Evolutionary conservation across 2,113 vertebrate genomes (phyloP).

Genomic region (Poicephalus meyeri): DNA sequence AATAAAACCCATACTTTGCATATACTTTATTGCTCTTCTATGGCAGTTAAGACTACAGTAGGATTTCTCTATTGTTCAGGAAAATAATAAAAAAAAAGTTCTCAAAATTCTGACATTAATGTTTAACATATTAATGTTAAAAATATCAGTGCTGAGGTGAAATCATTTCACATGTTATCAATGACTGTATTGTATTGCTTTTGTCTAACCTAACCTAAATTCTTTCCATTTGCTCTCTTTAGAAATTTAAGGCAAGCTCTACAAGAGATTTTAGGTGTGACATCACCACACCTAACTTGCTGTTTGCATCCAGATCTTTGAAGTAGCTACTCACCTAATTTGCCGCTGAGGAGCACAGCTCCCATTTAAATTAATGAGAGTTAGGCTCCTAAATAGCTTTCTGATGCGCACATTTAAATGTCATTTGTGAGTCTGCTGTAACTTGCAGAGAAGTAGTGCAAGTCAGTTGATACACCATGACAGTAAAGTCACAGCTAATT

Average conservation of each 20-base stretch:
- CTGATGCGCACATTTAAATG: neutral
- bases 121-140: neutral
- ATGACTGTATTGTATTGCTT: neutral
- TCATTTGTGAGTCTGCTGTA: neutral
- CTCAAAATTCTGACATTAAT: neutral
- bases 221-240: neutral
- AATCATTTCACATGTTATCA: neutral
- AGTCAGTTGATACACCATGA: rapidly evolving
- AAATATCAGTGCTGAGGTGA: neutral
- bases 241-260: neutral
- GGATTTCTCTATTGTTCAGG: neutral
- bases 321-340: neutral
- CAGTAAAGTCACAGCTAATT: neutral
- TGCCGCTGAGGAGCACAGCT: neutral
- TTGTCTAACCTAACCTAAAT: neutral
- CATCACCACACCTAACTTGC: neutral
- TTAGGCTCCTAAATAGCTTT: neutral
- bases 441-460: neutral
- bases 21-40: neutral
- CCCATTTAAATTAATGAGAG: neutral
- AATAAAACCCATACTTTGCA: neutral
- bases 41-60: neutral
- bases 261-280: neutral
- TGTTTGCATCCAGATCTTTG: neutral
- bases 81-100: neutral